Percentiles rank a stretch among this genome's conserved stretches.
Evolutionary conservation across 2,888 invertebrate species (phyloP).

Genomic region (Drosophila picticornis): DNA sequence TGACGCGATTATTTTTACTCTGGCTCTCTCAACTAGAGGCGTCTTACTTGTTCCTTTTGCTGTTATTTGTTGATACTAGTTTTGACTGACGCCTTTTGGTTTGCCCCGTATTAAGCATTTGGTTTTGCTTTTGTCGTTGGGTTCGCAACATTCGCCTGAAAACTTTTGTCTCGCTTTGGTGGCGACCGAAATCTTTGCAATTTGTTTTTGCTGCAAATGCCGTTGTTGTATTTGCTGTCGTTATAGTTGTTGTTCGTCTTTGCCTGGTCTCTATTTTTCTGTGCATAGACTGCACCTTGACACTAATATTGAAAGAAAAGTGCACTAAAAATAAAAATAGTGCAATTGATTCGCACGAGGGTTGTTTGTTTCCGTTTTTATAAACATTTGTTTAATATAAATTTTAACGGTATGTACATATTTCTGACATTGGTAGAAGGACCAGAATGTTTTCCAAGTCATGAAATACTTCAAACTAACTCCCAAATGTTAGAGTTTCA

Average conservation of each 20-base stretch:
- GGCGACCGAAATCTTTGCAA: conserved; percentile 43
- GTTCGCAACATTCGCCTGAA: conserved; percentile 22
- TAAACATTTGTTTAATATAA: conserved; percentile 30
- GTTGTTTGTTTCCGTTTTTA: conserved; percentile 37
- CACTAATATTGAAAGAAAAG: conserved; percentile 76
- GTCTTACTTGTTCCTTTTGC: conserved; percentile 38
- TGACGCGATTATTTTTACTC: neutral
- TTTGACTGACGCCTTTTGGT: conserved; percentile 62
- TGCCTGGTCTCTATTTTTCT: conserved; percentile 35
- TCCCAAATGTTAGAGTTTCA: neutral
- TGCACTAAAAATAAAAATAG: conserved; percentile 70
- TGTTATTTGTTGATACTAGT: conserved; percentile 44
- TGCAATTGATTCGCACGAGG: conserved; percentile 54
- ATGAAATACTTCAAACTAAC: neutral
- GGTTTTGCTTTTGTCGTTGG: conserved; percentile 39
- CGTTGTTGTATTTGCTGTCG: conserved; percentile 21
- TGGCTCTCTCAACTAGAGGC: neutral
- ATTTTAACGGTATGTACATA: neutral
- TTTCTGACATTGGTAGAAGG: neutral
- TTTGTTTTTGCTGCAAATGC: conserved; percentile 24
- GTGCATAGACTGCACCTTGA: conserved; percentile 75
- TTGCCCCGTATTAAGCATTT: conserved; percentile 42
- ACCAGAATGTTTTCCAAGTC: neutral
- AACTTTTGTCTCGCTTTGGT: conserved; percentile 44
- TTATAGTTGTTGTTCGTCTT: conserved; percentile 39